Evolutionary conservation across 2,888 invertebrate species (phyloP).

Genomic region (Steinernema hermaphroditum): DNA sequence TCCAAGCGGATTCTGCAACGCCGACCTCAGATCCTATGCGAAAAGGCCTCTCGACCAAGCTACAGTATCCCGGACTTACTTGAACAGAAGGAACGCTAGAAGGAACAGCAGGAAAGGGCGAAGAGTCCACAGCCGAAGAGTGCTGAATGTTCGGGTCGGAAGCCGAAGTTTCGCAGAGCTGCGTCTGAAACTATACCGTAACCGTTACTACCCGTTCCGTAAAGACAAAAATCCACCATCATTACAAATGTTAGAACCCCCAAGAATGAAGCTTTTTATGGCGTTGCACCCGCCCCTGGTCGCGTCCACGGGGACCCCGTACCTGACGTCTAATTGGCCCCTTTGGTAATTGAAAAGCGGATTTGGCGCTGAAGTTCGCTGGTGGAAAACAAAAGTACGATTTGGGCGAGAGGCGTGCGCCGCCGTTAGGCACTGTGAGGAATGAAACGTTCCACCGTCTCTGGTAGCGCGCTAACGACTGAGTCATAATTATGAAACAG

Average conservation of each 20-base stretch:
- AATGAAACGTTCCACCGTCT: conserved; percentile 13
- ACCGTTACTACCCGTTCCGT: background rate
- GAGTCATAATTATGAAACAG: conserved; percentile 28
- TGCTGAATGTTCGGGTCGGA: background rate
- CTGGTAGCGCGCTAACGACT: background rate
- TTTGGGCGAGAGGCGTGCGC: background rate
- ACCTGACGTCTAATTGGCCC: background rate
- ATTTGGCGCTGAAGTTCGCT: background rate
- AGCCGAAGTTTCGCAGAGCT: conserved; percentile 1
- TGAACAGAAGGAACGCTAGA: background rate
- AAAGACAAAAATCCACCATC: too few relatives aligned
- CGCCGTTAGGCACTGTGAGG: conserved; percentile 2
- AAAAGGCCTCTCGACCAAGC: too few relatives aligned
- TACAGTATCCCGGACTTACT: background rate
- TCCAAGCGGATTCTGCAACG: too few relatives aligned
- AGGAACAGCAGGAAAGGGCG: background rate
- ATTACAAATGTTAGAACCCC: too few relatives aligned
- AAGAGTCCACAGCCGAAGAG: background rate
- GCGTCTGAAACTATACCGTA: conserved; percentile 25
- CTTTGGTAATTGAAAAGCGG: background rate
- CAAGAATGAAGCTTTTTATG: too few relatives aligned
- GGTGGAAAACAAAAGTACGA: conserved; percentile 4
- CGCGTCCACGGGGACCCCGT: background rate
- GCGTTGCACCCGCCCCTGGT: background rate
- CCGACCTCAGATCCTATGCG: too few relatives aligned